A percentile compares a stretch with the other conserved stretches of the same genome.
These are phyloP conservation scores for Hydrolagus colliei DNA, from an alignment of 2,797 vertebrate genomes.

Conservation along the genomic window DNA sequence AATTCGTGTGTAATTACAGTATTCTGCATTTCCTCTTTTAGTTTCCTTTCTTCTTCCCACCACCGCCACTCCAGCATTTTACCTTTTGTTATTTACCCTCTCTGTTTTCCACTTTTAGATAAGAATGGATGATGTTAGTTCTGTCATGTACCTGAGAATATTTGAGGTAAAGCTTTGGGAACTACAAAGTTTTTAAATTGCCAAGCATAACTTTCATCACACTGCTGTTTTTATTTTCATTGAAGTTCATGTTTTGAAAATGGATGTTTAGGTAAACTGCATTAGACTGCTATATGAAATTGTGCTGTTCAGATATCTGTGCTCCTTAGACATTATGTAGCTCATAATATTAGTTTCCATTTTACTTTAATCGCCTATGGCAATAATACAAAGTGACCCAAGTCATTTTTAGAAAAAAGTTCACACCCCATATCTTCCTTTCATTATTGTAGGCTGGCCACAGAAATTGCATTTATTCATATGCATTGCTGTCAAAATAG, in stretches of 20 bases:
- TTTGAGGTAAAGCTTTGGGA: conserved; percentile 38
- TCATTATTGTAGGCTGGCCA: background rate
- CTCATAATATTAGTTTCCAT: conserved; percentile 45
- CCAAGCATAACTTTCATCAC: conserved; percentile 3
- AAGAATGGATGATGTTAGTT: conserved; percentile 41
- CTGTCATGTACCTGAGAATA: conserved; percentile 38
- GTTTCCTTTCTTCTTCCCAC: background rate
- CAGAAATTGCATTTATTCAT: conserved; percentile 27
- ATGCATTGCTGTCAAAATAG: conserved; percentile 42
- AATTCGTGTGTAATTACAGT: background rate
- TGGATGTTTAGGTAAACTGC: background rate
- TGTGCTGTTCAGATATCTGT: conserved; percentile 34
- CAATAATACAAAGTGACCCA: conserved; percentile 47
- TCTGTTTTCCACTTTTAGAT: conserved; percentile 37
- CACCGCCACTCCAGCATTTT: conserved; percentile 11
- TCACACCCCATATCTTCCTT: background rate
- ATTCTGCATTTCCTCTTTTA: background rate
- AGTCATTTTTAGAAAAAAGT: conserved; percentile 35
- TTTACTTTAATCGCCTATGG: conserved; percentile 52
- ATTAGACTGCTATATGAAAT: background rate
- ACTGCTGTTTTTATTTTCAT: background rate
- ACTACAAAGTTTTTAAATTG: conserved; percentile 12
- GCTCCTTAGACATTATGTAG: conserved; percentile 42
- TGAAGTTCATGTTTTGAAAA: background rate
- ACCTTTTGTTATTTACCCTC: conserved; percentile 35